phyloP scores from a whole-genome alignment of 2,888 invertebrate species.

The Pseudeuparius sepicola region DNA sequence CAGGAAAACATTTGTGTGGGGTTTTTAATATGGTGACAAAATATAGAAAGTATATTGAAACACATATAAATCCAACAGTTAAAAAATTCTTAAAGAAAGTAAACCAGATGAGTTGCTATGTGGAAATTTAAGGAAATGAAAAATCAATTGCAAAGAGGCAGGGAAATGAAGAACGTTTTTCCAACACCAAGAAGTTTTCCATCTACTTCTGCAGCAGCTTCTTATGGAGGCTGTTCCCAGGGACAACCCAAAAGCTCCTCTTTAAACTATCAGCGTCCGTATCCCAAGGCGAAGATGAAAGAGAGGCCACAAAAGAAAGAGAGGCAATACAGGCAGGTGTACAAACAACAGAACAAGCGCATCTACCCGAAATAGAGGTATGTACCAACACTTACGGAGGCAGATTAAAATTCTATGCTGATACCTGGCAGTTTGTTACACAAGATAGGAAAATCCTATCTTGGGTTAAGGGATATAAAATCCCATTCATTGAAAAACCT shows the following conservation, averaged over 20 bases:
- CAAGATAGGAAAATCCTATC: constrained; percentile 4
- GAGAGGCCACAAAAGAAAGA: constrained; percentile 1
- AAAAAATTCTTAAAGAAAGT: constrained; percentile 12
- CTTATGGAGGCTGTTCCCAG: too few species aligned
- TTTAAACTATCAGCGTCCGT: constrained; percentile 7
- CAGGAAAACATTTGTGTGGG: too few species aligned
- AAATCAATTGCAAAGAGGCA: constrained; percentile 9
- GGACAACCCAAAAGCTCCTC: neutral
- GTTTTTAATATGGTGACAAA: too few species aligned
- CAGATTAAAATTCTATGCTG: constrained; percentile 2
- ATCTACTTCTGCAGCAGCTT: neutral
- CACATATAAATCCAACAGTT: too few species aligned
- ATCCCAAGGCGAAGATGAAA: constrained; percentile 1
- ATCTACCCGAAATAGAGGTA: constrained; percentile 8
- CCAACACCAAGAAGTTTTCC: neutral
- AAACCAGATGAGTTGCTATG: constrained; percentile 12
- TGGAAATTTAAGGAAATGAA: constrained; percentile 12
- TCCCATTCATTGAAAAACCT: constrained; percentile 2
- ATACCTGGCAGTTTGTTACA: constrained; percentile 4
- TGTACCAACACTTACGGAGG: constrained; percentile 6
- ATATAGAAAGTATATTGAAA: too few species aligned
- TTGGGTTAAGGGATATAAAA: constrained; percentile 7
- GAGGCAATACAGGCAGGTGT: neutral
- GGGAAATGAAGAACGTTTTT: constrained; percentile 7
- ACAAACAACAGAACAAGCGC: neutral